Conservation (phyloP, 2,113 vertebrate genomes). For the Dunckerocampus dactyliophorus region DNA sequence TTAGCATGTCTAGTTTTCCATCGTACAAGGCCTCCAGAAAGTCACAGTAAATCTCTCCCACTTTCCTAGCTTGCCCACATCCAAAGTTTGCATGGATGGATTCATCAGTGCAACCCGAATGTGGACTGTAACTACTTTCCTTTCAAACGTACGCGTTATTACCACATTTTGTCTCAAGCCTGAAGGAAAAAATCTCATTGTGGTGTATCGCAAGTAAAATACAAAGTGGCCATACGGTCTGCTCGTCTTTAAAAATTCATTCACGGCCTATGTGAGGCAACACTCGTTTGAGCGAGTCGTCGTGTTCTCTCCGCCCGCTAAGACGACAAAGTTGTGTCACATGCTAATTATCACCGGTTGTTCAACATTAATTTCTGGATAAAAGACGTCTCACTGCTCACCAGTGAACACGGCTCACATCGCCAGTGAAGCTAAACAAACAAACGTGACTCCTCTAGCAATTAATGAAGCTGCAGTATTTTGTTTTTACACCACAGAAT, state of each 20-base stretch:
- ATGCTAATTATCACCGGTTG: slow-evolving; percentile 21
- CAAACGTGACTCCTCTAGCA: slow-evolving; percentile 3
- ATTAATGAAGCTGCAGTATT: slow-evolving; percentile 28
- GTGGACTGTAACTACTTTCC: not conserved
- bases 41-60: not conserved
- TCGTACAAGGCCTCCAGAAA: not conserved
- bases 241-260: not conserved
- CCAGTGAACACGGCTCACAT: not conserved
- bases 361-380: slow-evolving; percentile 17
- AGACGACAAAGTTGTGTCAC: slow-evolving; percentile 21
- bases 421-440: slow-evolving; percentile 17
- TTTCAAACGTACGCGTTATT: not conserved
- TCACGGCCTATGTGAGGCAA: not conserved
- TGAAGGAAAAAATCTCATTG: not conserved
- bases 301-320: slow-evolving; percentile 15
- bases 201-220: not conserved
- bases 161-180: not conserved
- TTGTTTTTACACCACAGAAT: slow-evolving; percentile 14
- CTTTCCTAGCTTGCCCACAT: not conserved
- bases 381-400: not conserved
- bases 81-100: not conserved
- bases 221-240: not conserved
- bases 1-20: not conserved
- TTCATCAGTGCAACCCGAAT: not conserved
- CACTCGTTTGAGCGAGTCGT: slow-evolving; percentile 28